Conservation (phyloP, 2,888 invertebrate genomes). For the Chrysolina haemoptera region DNA sequence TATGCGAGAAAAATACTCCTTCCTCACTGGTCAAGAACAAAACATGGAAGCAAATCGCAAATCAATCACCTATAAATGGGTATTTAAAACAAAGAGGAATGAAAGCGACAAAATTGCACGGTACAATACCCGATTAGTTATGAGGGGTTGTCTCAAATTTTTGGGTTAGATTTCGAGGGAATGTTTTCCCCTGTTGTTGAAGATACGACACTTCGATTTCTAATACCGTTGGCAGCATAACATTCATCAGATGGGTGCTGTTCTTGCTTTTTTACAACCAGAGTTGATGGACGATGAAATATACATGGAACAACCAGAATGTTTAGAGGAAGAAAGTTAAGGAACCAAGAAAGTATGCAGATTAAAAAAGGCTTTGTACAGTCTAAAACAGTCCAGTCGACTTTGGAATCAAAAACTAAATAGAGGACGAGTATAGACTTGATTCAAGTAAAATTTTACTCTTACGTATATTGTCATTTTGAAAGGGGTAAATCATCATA, state of each 20-base stretch:
- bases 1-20: too few species aligned
- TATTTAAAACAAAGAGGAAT: slow-evolving; percentile 33
- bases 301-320: slow-evolving; percentile 22
- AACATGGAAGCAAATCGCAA: slow-evolving; percentile 26
- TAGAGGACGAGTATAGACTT: neutral
- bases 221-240: slow-evolving; percentile 26
- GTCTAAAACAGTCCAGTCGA: too few species aligned
- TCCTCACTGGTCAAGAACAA: slow-evolving; percentile 25
- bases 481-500: neutral
- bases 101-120: slow-evolving; percentile 18
- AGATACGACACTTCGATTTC: slow-evolving; percentile 31
- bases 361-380: too few species aligned
- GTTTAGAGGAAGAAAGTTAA: neutral
- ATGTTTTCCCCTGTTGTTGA: slow-evolving; percentile 37
- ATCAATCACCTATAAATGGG: slow-evolving; percentile 34
- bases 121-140: slow-evolving; percentile 36
- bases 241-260: slow-evolving; percentile 31
- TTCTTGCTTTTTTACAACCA: slow-evolving; percentile 20
- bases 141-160: slow-evolving; percentile 33
- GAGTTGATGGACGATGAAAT: neutral
- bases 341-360: too few species aligned
- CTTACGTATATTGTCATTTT: neutral
- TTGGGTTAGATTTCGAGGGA: slow-evolving; percentile 32
- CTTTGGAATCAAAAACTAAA: too few species aligned
- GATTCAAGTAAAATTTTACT: neutral